phyloP scores from a whole-genome alignment of 2,888 invertebrate genomes.

The Amphiduros pacificus region DNA sequence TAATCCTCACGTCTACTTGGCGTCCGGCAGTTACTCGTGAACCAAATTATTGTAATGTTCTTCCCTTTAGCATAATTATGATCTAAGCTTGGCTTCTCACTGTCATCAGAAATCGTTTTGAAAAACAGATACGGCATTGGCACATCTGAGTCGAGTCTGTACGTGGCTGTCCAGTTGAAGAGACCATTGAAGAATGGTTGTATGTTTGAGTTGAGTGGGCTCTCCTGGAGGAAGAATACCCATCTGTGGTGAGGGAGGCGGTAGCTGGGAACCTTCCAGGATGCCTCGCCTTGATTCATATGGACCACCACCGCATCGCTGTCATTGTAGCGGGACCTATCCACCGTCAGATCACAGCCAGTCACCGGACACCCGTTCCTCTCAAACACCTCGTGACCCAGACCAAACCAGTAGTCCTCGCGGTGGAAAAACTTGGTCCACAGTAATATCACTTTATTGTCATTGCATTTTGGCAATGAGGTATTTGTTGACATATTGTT shows the following conservation, averaged over 20 bases:
- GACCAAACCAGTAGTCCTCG: neutral
- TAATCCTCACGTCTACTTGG: neutral
- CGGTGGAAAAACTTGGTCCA: neutral
- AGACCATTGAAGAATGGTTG: neutral
- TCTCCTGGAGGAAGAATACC: neutral
- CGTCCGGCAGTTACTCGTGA: neutral
- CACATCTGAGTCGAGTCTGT: neutral
- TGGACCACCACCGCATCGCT: neutral
- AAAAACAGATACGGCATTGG: neutral
- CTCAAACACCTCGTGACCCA: neutral
- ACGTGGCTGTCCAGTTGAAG: neutral
- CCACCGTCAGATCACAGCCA: neutral
- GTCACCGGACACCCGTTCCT: neutral
- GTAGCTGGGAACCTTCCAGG: neutral
- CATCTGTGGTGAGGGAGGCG: neutral
- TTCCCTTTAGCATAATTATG: too few species aligned
- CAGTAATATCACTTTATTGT: neutral
- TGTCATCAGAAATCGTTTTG: neutral
- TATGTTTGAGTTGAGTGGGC: too few species aligned
- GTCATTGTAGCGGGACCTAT: neutral
- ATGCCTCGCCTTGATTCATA: neutral
- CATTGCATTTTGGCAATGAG: too few species aligned
- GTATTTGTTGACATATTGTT: too few species aligned
- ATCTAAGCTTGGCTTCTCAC: too few species aligned
- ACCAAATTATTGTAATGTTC: too few species aligned